These are phyloP conservation scores for Sinodicranocentrus sp. DNA, from an alignment of 2,888 invertebrate genomes.

Conservation along the genomic window DNA sequence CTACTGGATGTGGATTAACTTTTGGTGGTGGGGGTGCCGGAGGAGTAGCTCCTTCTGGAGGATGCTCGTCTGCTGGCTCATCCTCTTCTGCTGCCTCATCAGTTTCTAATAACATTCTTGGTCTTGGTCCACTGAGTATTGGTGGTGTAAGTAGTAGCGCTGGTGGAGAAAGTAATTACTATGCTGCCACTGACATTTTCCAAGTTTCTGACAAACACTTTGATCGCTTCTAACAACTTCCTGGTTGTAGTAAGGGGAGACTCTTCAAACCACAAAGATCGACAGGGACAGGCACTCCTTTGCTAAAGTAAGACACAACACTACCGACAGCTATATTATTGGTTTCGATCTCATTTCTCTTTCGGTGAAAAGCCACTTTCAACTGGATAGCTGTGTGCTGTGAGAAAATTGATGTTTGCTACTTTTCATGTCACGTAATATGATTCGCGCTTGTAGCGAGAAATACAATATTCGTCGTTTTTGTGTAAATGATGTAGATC, in stretches of 20 bases:
- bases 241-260: not conserved
- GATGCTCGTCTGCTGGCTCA: slow-evolving; percentile 46
- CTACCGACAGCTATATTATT: too few relatives aligned
- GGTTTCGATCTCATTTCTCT: too few relatives aligned
- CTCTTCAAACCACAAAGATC: not conserved
- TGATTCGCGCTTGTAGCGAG: not conserved
- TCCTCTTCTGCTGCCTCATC: slow-evolving; percentile 56
- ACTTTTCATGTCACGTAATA: not conserved
- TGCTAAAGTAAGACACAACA: too few relatives aligned
- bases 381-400: too few relatives aligned
- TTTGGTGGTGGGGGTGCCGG: slow-evolving; percentile 38
- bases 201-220: slow-evolving; percentile 76
- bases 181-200: slow-evolving; percentile 77
- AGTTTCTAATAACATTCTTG: slow-evolving; percentile 59
- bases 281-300: too few relatives aligned
- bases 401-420: not conserved
- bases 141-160: slow-evolving; percentile 34
- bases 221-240: slow-evolving; percentile 73
- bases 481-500: too few relatives aligned
- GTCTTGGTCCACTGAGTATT: slow-evolving; percentile 55
- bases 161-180: slow-evolving; percentile 75
- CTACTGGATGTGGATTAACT: slow-evolving; percentile 62
- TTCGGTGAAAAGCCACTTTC: too few relatives aligned
- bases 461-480: too few relatives aligned
- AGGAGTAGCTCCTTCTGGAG: slow-evolving; percentile 28